A percentile compares a stretch with the other conserved stretches of the same genome.
These are phyloP conservation scores for Hoplodrina ambigua DNA, from an alignment of 2,888 invertebrate genomes.

Conservation along the genomic window DNA sequence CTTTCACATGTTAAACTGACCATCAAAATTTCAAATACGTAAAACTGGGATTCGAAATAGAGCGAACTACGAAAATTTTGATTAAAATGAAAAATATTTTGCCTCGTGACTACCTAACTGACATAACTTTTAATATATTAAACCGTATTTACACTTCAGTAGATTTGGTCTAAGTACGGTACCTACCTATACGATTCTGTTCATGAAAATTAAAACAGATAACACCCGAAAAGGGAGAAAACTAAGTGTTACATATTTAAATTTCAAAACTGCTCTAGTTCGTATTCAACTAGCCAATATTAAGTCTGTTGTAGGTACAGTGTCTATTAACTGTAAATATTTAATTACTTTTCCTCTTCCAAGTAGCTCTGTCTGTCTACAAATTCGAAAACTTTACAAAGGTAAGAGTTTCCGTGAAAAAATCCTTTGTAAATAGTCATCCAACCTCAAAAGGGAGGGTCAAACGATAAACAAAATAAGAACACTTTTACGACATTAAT, in stretches of 20 bases:
- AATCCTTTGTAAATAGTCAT: conserved; percentile 28
- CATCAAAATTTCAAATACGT: too few species aligned
- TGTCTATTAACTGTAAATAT: conserved; percentile 15
- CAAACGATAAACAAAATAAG: conserved; percentile 52
- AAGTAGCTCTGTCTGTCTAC: conserved; percentile 9
- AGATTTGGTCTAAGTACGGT: too few species aligned
- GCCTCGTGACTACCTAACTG: too few species aligned
- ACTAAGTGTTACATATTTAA: not conserved
- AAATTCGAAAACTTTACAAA: conserved; percentile 26
- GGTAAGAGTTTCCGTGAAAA: conserved; percentile 28
- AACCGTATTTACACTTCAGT: too few species aligned
- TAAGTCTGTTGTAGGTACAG: not conserved
- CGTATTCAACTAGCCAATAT: not conserved
- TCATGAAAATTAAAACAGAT: not conserved
- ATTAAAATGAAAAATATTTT: too few species aligned
- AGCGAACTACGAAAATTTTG: too few species aligned
- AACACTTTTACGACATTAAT: conserved; percentile 59
- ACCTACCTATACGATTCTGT: not conserved
- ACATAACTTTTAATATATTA: too few species aligned
- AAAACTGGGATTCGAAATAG: too few species aligned
- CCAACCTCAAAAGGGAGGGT: conserved; percentile 33
- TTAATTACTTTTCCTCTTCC: conserved; percentile 19
- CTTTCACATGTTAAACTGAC: too few species aligned
- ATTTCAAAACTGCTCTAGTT: not conserved
- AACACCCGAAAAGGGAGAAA: not conserved